Evolutionary conservation across 1,140 invertebrate genomes (phyloP), one percentile per base, ranked within the genome.

Genomic region (Hylaeus volcanicus): DNA sequence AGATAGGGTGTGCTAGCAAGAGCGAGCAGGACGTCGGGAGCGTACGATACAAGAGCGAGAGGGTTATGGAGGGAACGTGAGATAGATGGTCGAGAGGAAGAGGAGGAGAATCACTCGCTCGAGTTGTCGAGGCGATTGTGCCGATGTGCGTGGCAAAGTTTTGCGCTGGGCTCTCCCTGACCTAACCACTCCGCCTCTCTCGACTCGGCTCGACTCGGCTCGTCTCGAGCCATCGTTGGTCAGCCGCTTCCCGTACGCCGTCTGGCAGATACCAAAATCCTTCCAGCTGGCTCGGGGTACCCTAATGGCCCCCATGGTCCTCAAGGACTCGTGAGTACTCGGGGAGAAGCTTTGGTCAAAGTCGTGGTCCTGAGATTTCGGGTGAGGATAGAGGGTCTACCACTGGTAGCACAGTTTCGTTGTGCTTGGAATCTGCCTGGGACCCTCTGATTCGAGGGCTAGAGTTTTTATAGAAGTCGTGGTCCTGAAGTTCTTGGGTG

Each of bases 91-190:
- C n/a, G 65, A 56, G 39, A 58, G 73, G 55, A 83, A 82, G 74
- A 72, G 75, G 79, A 65, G 68, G 68, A 82, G 69, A 86, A 86
- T 81, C 72, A 81, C 65, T 86, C 79, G 82, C 66, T 81, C 74
- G 87, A 86, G 88, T 88, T 82, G 88, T 89, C 85, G 86, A 84
- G 88, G 85, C 87, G 87, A 89, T 88, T 84, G 86, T 86, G 87
- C 84, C 87, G 79, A 90, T 88, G 88, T 92, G 89, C 89, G 89
- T 91, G 86, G 90, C 88, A 84, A 86, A 89, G 81, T 90, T 91
- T 91, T 88, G 89, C 88, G 87, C 81, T 86, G 82, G 82, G 88
- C 84, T 91, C 90, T 91, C 91, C 91, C 89, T 92, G 91, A 92
- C 91, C 91, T 92, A 92, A 91, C 91, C 90, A 90, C 88, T 90